Evolutionary conservation across 2,888 invertebrate species (phyloP).

Genomic region (Trachelus stipa): DNA sequence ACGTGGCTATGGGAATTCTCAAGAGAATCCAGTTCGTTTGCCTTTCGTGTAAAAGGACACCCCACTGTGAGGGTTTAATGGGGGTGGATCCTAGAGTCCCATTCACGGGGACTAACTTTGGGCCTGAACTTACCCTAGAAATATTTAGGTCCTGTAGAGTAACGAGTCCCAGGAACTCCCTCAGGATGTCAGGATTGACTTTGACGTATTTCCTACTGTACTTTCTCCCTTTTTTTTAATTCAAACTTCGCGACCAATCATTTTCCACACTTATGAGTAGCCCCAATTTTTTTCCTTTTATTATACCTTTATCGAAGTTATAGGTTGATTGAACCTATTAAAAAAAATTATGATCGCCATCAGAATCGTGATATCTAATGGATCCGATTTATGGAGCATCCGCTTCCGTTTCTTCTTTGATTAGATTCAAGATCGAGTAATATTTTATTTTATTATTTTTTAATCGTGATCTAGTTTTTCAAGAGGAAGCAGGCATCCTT

Average conservation of each 20-base stretch:
- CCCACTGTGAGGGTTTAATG: constrained; percentile 58
- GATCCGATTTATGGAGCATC: neutral
- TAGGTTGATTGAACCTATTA: neutral
- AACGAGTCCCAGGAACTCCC: neutral
- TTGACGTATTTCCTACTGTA: constrained; percentile 15
- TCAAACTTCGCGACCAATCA: neutral
- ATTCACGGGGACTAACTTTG: constrained; percentile 36
- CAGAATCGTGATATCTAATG: neutral
- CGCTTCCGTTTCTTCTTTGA: neutral
- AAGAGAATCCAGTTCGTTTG: constrained; percentile 44
- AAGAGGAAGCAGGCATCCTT: neutral
- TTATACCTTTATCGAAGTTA: neutral
- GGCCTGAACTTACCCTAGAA: neutral
- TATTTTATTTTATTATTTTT: neutral
- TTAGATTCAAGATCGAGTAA: neutral
- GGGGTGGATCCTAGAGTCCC: constrained; percentile 48
- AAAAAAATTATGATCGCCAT: neutral
- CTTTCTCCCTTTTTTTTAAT: neutral
- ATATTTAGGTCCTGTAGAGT: neutral
- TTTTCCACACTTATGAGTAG: neutral
- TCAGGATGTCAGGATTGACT: constrained; percentile 25
- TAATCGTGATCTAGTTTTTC: neutral
- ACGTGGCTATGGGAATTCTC: constrained; percentile 37
- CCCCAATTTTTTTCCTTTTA: neutral
- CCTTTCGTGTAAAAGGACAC: constrained; percentile 45